Conservation (phyloP, 2,113 vertebrate genomes). For the Actinemys pallida region DNA sequence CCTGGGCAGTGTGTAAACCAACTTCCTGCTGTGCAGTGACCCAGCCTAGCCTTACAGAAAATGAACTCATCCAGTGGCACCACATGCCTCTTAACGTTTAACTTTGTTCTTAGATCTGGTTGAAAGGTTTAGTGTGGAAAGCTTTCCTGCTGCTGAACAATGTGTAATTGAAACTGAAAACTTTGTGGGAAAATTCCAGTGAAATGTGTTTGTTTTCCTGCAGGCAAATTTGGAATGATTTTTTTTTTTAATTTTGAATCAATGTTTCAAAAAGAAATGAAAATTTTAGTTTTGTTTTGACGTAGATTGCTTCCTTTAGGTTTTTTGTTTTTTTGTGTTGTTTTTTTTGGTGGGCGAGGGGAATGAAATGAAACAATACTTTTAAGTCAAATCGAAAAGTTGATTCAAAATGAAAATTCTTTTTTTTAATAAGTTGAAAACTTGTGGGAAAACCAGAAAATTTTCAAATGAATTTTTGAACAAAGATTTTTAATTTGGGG, state of each 20-base stretch:
- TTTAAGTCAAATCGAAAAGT: neutral
- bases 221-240: too few species aligned
- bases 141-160: neutral
- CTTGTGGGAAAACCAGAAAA: too few species aligned
- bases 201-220: neutral
- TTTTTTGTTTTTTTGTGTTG: neutral
- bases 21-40: neutral
- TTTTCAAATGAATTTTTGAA: too few species aligned
- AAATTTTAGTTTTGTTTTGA: neutral
- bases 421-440: too few species aligned
- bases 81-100: neutral
- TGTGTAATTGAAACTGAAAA: neutral
- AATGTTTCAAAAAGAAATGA: neutral
- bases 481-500: too few species aligned
- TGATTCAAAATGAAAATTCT: too few species aligned
- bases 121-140: neutral
- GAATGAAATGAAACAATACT: neutral
- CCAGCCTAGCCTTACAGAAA: neutral
- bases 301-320: neutral
- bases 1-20: neutral
- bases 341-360: too few species aligned
- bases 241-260: neutral
- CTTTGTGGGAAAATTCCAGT: neutral
- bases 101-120: neutral
- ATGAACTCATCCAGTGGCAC: neutral